A percentile compares a stretch with the other conserved stretches of the same genome.
phyloP scores from a whole-genome alignment of 2,113 vertebrate genomes.

The Vombatus ursinus region DNA sequence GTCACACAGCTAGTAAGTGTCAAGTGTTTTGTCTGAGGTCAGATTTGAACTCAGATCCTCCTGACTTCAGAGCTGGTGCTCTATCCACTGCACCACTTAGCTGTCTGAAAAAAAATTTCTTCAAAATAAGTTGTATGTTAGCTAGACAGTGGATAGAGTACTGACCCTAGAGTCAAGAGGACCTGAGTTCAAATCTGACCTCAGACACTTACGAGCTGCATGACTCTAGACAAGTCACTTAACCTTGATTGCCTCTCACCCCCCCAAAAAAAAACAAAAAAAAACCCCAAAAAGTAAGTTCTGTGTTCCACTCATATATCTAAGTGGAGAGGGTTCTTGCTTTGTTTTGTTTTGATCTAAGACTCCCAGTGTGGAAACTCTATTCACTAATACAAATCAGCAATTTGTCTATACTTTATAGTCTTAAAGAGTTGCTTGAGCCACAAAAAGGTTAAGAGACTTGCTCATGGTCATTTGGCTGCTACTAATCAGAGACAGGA shows the following conservation, averaged over 20 bases:
- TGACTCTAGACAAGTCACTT: too few species aligned
- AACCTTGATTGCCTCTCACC: too few species aligned
- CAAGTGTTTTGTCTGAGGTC: too few species aligned
- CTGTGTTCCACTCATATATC: background rate
- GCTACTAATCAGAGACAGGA: background rate
- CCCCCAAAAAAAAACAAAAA: too few species aligned
- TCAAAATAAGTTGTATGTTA: background rate
- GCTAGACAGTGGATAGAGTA: background rate
- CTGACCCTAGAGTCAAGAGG: background rate
- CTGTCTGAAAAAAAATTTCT: background rate
- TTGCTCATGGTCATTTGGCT: background rate
- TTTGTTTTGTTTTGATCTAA: background rate
- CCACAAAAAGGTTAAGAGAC: constrained; percentile 15
- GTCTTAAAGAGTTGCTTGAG: background rate
- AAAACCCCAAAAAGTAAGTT: too few species aligned
- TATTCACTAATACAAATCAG: background rate
- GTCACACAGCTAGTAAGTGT: too few species aligned
- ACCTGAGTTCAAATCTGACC: too few species aligned
- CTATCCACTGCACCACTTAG: too few species aligned
- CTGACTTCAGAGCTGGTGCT: too few species aligned
- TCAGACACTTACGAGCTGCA: too few species aligned
- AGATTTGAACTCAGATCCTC: too few species aligned
- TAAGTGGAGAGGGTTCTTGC: background rate
- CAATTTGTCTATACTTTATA: background rate
- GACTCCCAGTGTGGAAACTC: background rate